Evolutionary conservation across 2,888 invertebrate species (phyloP).

Genomic region (Cheilosia variabilis): DNA sequence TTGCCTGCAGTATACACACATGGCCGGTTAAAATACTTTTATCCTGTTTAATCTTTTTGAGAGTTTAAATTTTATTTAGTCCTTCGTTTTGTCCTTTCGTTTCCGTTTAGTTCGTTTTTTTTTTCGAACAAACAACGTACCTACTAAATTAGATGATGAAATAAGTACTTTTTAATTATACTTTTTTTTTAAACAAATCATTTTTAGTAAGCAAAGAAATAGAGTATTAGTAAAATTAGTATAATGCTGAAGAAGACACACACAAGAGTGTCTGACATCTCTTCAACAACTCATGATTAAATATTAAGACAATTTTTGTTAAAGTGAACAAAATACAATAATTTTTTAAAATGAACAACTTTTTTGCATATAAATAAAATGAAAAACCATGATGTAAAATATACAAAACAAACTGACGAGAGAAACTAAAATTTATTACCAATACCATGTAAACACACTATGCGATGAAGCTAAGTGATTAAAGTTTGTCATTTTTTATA

Average conservation of each 20-base stretch:
- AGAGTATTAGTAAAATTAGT: constrained; percentile 56
- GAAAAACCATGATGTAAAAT: constrained; percentile 35
- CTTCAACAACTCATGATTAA: constrained; percentile 64
- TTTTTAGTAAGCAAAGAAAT: constrained; percentile 4
- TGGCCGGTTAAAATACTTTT: constrained; percentile 71
- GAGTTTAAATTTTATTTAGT: constrained; percentile 63
- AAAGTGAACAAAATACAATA: constrained; percentile 79
- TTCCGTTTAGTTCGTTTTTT: not conserved
- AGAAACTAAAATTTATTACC: constrained; percentile 26
- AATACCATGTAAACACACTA: constrained; percentile 22
- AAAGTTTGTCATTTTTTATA: constrained; percentile 51
- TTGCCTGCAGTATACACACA: constrained; percentile 68
- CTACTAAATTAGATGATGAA: constrained; percentile 61
- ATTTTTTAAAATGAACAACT: constrained; percentile 76
- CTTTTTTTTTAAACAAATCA: not conserved
- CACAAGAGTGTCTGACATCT: constrained; percentile 24
- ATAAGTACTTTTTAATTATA: not conserved
- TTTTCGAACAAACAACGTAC: constrained; percentile 65
- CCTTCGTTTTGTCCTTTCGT: constrained; percentile 20
- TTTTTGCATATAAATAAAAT: constrained; percentile 65
- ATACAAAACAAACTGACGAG: constrained; percentile 28
- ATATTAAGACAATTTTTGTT: constrained; percentile 75
- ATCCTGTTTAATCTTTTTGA: constrained; percentile 67
- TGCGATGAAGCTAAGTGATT: constrained; percentile 26
- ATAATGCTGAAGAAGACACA: constrained; percentile 49